Evolutionary conservation across 1,140 invertebrate genomes (phyloP).

Genomic region (Apocrypta bakeri): DNA sequence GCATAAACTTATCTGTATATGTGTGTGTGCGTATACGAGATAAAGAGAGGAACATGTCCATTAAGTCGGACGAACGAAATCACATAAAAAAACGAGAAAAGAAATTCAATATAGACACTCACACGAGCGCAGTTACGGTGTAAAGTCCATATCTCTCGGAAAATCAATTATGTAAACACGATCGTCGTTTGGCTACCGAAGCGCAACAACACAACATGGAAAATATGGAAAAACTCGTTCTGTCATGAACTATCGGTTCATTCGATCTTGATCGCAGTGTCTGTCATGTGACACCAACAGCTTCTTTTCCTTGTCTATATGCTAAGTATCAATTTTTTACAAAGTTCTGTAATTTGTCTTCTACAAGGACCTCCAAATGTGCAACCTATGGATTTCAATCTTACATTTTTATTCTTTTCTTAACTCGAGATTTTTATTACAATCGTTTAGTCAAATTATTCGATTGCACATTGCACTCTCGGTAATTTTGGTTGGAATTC

Average conservation of each 20-base stretch:
- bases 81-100: neutral
- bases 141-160: slow-evolving; percentile 19
- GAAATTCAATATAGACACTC: neutral
- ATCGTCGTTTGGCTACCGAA: slow-evolving; percentile 18
- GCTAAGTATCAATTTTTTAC: no score
- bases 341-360: no score
- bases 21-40: no score
- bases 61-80: slow-evolving; percentile 20
- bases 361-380: neutral
- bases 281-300: neutral
- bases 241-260: neutral
- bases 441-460: neutral
- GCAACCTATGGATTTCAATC: neutral
- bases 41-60: slow-evolving; percentile 9
- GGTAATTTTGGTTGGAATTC: no score
- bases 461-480: neutral
- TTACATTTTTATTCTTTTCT: neutral
- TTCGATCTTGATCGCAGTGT: neutral
- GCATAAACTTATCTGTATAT: no score
- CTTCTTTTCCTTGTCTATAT: no score
- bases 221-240: slow-evolving; percentile 16
- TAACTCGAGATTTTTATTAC: neutral
- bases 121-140: neutral
- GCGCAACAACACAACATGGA: slow-evolving; percentile 4
- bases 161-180: slow-evolving; percentile 47